phyloP scores from a whole-genome alignment of 2,888 invertebrate genomes.

The Rotaria sp. region DNA sequence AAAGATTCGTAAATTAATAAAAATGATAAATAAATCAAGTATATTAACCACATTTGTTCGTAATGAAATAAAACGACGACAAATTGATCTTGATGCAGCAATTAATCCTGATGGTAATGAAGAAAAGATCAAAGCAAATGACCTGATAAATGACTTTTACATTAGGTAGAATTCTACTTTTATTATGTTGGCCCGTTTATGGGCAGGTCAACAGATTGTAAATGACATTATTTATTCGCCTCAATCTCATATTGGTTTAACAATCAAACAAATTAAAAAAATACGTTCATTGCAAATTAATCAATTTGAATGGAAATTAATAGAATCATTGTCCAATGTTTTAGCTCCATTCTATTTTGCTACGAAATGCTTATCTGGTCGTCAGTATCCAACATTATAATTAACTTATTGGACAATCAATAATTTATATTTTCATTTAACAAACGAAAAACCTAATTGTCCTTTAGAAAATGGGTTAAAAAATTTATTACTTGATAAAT shows the following conservation, averaged over 20 bases:
- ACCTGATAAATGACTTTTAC: background rate
- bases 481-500: background rate
- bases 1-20: background rate
- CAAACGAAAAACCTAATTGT: background rate
- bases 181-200: background rate
- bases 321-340: background rate
- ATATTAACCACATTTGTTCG: background rate
- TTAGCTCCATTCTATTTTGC: slow-evolving; percentile 6
- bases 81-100: background rate
- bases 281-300: background rate
- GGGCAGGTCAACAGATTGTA: background rate
- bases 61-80: background rate
- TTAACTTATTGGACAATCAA: background rate
- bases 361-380: background rate
- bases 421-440: background rate
- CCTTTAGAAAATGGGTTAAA: background rate
- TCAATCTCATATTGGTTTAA: background rate
- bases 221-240: background rate
- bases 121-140: background rate
- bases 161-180: background rate
- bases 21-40: background rate
- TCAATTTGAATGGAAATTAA: background rate
- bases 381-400: background rate
- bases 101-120: background rate
- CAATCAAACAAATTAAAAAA: background rate